Conservation (phyloP, 2,797 vertebrate genomes). For the Aselliscus stoliczkanus region DNA sequence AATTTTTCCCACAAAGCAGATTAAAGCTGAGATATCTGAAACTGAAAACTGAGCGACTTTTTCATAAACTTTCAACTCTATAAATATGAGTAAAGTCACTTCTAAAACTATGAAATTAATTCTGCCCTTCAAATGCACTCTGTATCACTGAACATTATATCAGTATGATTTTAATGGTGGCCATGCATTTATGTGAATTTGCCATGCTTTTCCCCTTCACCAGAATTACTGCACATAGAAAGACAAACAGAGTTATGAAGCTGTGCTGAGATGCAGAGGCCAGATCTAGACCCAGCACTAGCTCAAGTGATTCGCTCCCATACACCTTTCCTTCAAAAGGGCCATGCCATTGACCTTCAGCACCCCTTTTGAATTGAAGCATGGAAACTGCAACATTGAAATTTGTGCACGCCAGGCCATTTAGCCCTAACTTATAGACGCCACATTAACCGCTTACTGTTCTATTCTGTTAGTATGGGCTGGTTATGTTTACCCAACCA, state of each 20-base stretch:
- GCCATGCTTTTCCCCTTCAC: background rate
- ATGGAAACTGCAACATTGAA: background rate
- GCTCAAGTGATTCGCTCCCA: background rate
- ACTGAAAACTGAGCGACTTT: background rate
- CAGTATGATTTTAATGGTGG: background rate
- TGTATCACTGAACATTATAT: background rate
- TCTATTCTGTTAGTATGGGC: background rate
- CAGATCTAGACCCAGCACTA: rapidly evolving
- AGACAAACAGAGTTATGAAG: background rate
- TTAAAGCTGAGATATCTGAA: background rate
- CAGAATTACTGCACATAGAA: rapidly evolving
- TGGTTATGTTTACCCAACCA: background rate
- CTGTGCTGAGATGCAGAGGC: background rate
- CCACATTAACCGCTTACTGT: no score
- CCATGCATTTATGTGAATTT: background rate
- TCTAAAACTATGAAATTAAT: background rate
- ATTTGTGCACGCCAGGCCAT: background rate
- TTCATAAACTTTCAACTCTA: background rate
- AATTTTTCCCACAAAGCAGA: background rate
- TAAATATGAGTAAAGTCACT: background rate
- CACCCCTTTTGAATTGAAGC: background rate
- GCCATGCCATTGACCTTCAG: background rate
- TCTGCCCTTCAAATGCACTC: background rate
- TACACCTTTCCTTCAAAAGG: background rate
- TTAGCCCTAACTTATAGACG: no score